phyloP scores from a whole-genome alignment of 1,140 invertebrate genomes.

The Leptinotarsa lineolata region DNA sequence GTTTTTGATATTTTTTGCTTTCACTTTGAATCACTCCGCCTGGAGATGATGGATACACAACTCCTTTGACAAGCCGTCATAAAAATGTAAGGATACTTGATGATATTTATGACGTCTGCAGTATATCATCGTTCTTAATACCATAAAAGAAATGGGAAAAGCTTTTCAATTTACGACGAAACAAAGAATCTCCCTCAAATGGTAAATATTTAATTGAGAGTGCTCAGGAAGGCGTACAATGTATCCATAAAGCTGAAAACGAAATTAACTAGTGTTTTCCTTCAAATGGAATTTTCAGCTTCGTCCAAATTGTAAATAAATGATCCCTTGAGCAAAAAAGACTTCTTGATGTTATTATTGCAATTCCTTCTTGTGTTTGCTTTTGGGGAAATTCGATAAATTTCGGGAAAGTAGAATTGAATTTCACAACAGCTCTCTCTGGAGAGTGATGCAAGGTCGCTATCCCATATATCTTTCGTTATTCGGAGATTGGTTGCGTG shows the following conservation, averaged over 20 bases:
- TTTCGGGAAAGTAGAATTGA: conserved; percentile 8
- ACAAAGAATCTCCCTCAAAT: neutral
- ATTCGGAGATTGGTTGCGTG: neutral
- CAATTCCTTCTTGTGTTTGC: neutral
- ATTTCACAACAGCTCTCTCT: conserved; percentile 6
- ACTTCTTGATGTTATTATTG: conserved; percentile 18
- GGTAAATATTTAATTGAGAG: conserved; percentile 6
- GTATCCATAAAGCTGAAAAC: conserved; percentile 9
- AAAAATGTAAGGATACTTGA: too few species aligned
- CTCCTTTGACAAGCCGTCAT: too few species aligned
- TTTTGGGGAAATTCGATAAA: conserved; percentile 17
- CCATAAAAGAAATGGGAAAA: neutral
- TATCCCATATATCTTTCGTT: neutral
- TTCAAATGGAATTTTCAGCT: conserved; percentile 10
- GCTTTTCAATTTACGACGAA: conserved; percentile 1
- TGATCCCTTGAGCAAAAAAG: conserved; percentile 3
- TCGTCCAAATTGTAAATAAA: conserved; percentile 14
- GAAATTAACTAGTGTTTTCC: conserved; percentile 12
- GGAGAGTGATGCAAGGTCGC: neutral
- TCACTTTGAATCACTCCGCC: too few species aligned
- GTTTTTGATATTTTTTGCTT: too few species aligned
- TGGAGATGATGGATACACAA: too few species aligned
- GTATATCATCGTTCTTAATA: neutral
- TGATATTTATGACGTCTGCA: too few species aligned
- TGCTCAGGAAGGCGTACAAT: conserved; percentile 7